Conservation (phyloP, 2,113 vertebrate genomes). For the Circaetus cinerascens region DNA sequence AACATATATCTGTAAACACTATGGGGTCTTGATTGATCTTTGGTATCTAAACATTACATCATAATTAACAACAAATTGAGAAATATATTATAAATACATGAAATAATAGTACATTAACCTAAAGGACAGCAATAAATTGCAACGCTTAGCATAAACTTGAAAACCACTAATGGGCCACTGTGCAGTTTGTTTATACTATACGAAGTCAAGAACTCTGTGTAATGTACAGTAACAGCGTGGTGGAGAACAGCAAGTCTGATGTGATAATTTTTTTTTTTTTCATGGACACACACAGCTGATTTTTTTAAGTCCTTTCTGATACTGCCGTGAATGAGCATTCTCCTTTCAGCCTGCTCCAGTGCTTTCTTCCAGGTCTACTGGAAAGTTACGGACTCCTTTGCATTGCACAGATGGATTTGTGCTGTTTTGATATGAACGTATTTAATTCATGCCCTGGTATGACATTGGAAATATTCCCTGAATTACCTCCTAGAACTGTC, state of each 20-base stretch:
- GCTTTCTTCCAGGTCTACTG: neutral
- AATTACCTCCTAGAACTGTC: neutral
- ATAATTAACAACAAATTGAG: conserved; percentile 65
- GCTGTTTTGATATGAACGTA: fast-evolving
- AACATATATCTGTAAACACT: conserved; percentile 38
- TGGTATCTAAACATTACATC: conserved; percentile 59
- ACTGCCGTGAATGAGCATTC: neutral
- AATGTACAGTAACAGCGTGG: conserved; percentile 7
- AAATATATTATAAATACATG: conserved; percentile 62
- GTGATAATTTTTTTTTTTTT: neutral
- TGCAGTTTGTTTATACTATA: conserved; percentile 36
- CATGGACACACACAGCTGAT: neutral
- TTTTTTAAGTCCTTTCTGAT: neutral
- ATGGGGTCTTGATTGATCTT: conserved; percentile 46
- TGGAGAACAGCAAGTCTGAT: neutral
- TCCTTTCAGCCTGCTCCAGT: neutral
- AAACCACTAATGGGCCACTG: conserved; percentile 68
- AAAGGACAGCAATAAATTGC: conserved; percentile 65
- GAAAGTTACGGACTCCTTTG: fast-evolving
- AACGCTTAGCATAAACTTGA: conserved; percentile 48
- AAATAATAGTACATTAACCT: conserved; percentile 60
- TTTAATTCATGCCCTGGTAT: neutral
- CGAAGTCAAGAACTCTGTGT: conserved; percentile 19
- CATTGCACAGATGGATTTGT: neutral
- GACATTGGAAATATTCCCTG: neutral